Base-by-base conservation (phyloP, 1,140 invertebrate genomes). In the Hylyphantes graminicola region DNA sequence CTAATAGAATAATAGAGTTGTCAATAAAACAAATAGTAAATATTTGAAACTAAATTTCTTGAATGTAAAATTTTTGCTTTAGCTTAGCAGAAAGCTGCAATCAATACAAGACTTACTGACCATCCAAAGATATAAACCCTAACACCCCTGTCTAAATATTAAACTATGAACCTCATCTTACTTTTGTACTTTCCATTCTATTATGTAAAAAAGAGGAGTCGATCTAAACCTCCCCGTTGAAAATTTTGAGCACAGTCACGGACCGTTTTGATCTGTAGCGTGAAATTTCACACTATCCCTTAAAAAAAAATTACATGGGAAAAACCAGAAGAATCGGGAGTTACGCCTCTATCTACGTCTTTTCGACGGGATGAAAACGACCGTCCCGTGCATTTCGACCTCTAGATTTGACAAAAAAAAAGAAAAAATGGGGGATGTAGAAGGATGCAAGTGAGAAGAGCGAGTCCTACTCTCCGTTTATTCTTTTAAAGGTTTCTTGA, bases 171-270 rank as follows among this genome's bases (percentile, higher is more conserved):
- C 68, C 54, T 67, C 51, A n/a, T 80, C 21, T 70, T 48, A 80
- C 64, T 70, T 80, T 80, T 80, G 77, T 80, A 80, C 77, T 80
- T 63, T 80, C 54, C 54, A 65, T 74, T 50, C 77, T 80, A 53
- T 80, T n/a, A 70, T 51, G 54, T 70, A 80, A 80, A 74, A 80
- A 80, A 17, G 55, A 80, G 65, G 77, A 80, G 59, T 80, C 65
- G 53, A 70, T 70, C 70, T 53, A 65, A 80, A 70, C 63, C 67
- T 81, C 61, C 68, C 72, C 53, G 50, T 55, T 81, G 79, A 73
- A 81, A 73, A 61, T 81, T 81, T 81, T 81, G 79, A 81, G 79
- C 79, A 68, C 55, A 73, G 55, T 70, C 53, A 80, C 55, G 57
- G 77, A 68, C 35, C 19, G 67, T 78, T 64, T 81, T 81, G 79